Evolutionary conservation across 53 echinoderm and acorn worm species (phyloP).

Genomic region (Luidia sarsii): DNA sequence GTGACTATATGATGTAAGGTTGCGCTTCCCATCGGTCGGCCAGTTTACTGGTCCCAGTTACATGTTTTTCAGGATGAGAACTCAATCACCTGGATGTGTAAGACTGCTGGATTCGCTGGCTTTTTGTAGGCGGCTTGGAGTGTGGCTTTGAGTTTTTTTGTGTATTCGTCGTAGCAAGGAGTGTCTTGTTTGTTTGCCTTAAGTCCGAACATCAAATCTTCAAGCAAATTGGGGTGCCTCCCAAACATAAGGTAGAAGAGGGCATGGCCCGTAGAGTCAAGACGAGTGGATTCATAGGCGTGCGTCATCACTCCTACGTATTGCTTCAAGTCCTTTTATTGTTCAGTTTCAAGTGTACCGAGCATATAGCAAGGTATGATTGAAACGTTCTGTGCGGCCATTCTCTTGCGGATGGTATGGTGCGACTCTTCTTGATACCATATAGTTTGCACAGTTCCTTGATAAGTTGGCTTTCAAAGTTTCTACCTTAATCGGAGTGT

Average conservation of each 20-base stretch:
- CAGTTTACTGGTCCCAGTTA: background rate
- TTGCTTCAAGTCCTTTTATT: conserved; percentile 61
- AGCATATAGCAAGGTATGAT: conserved; percentile 65
- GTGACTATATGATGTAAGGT: background rate
- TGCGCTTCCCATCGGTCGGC: background rate
- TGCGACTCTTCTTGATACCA: too few relatives aligned
- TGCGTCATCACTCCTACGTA: conserved; percentile 43
- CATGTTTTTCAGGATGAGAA: background rate
- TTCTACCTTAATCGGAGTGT: conserved; percentile 66
- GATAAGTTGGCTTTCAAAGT: conserved; percentile 56
- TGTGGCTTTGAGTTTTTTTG: background rate
- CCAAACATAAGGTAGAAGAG: conserved; percentile 54
- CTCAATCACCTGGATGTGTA: background rate
- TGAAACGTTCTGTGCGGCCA: too few relatives aligned
- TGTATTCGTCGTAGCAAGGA: background rate
- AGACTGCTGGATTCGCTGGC: background rate
- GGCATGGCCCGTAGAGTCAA: conserved; percentile 37
- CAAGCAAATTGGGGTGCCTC: conserved; percentile 14
- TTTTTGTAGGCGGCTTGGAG: too few relatives aligned
- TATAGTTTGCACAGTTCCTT: conserved; percentile 14
- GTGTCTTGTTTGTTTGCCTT: too few relatives aligned
- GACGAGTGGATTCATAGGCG: conserved; percentile 42
- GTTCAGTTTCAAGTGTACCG: conserved; percentile 36
- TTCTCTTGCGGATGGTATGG: too few relatives aligned
- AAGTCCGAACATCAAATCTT: conserved; percentile 16